These are phyloP conservation scores for Kryptolebias ocellatus DNA, from an alignment of 2,797 vertebrate genomes.

Conservation along the genomic window DNA sequence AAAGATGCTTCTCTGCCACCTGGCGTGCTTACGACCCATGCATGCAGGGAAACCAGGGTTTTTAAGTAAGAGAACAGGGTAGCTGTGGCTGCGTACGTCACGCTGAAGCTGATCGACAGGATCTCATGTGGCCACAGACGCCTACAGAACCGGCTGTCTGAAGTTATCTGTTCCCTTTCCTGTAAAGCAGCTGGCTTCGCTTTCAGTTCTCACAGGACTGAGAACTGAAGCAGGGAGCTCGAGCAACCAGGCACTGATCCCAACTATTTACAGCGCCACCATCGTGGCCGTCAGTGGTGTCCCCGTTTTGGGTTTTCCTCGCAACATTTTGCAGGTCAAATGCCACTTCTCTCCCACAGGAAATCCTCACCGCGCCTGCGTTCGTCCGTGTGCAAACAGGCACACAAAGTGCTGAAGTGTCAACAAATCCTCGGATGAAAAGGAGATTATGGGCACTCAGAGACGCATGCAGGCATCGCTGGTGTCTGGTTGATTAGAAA, in stretches of 20 bases:
- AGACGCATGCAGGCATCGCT: slow-evolving; percentile 51
- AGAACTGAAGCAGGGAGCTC: slow-evolving; percentile 1
- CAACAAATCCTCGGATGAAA: slow-evolving; percentile 39
- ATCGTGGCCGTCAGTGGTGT: no score
- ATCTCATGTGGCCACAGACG: not conserved
- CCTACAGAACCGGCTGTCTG: not conserved
- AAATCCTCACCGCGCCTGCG: slow-evolving; percentile 2
- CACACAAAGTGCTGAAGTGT: slow-evolving; percentile 42
- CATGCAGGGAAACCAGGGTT: not conserved
- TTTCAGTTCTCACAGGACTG: slow-evolving; percentile 13
- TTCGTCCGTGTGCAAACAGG: slow-evolving; percentile 13
- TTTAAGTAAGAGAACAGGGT: no score
- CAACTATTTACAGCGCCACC: not conserved
- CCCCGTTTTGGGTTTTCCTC: no score
- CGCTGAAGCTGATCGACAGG: not conserved
- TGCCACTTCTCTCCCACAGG: not conserved
- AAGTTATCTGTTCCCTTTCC: not conserved
- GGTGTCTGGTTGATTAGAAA: slow-evolving; percentile 59
- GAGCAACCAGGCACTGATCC: slow-evolving; percentile 15
- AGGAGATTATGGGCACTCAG: slow-evolving; percentile 54
- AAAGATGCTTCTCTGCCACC: no score
- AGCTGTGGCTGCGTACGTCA: not conserved
- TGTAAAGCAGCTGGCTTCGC: not conserved
- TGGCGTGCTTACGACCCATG: no score
- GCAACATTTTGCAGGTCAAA: not conserved